Base-by-base conservation (phyloP, 1,140 invertebrate species). In the Homalodisca vitripennis region DNA sequence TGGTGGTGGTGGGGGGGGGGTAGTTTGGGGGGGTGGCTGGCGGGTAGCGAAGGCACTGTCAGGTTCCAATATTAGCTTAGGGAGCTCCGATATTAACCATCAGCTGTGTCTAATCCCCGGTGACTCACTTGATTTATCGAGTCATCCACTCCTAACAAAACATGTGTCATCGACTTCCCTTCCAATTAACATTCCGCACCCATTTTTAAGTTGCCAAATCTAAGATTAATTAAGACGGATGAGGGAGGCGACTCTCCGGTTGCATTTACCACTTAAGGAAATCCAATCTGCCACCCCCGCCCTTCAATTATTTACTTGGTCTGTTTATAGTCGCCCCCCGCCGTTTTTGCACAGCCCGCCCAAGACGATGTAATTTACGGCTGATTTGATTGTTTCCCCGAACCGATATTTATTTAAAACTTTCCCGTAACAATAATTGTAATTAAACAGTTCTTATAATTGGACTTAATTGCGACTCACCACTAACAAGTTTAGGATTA, bases 151-250 rank as follows among this genome's bases (percentile, higher is more conserved):
- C 29, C 27, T 32, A 32, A 63, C 60, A 63, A 63, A 63, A 63
- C 60, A 63, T 63, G 60, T 63, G 60, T 63, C 60, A 63, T 63
- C 60, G n/a, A 32, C 2, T 20, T 6, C 24, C 1, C 55, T 24
- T 29, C 60, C 60, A 32, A 63, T 63, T 29, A 63, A 63, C 60
- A 63, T 63, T 63, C 60, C 60, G 29, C 48, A 51, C 17, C 60
- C 60, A 63, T 63, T 63, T 63, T 63, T 63, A 63, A 63, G 31
- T 63, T 63, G 26, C 60, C 17, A 63, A 63, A 63, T 63, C 60
- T 29, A 63, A 63, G 60, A 63, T 63, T 63, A 63, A 63, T 63
- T 63, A 63, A 63, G 60, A 63, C 60, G 60, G 30, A 63, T 63
- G 60, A 20, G 6, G 6, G 14, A 20, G 48, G 17, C 34, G 48